These are phyloP conservation scores for Cheirogaleus major DNA, from an alignment of 2,797 vertebrate species.

Conservation along the genomic window DNA sequence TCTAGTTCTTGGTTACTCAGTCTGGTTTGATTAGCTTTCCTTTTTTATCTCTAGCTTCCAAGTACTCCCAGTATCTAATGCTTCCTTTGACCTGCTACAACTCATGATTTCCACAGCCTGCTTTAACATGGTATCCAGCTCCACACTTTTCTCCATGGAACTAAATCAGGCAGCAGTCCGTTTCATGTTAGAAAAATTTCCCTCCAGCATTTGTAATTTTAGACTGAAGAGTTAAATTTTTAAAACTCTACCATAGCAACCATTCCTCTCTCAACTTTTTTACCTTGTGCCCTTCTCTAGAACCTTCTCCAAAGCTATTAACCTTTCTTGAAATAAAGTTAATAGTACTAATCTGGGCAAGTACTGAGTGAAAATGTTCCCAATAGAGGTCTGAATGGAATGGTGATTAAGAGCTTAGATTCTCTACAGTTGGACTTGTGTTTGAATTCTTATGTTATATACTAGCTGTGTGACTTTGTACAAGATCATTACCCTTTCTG, in stretches of 20 bases:
- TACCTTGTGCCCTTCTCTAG: not conserved
- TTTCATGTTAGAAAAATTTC: constrained; percentile 31
- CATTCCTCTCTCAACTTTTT: constrained; percentile 23
- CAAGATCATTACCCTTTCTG: constrained; percentile 56
- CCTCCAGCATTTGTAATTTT: constrained; percentile 26
- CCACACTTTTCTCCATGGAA: not conserved
- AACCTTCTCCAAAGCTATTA: constrained; percentile 41
- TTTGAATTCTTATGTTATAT: constrained; percentile 41
- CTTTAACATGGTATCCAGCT: constrained; percentile 8
- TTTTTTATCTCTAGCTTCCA: constrained; percentile 7
- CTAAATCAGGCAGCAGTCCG: not conserved
- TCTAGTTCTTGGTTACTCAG: not conserved
- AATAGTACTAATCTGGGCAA: not conserved
- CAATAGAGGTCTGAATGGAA: not conserved
- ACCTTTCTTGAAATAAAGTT: constrained; percentile 61
- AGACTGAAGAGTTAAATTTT: constrained; percentile 30
- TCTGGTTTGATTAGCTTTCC: not conserved
- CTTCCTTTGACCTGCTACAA: not conserved
- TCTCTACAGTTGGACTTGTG: not conserved
- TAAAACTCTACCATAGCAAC: constrained; percentile 52
- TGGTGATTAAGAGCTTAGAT: constrained; percentile 15
- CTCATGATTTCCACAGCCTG: not conserved
- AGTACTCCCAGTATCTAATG: not conserved
- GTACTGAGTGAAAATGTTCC: not conserved
- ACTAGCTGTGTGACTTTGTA: constrained; percentile 54